phyloP scores from a whole-genome alignment of 2,113 vertebrate species.

The Spea bombifrons region DNA sequence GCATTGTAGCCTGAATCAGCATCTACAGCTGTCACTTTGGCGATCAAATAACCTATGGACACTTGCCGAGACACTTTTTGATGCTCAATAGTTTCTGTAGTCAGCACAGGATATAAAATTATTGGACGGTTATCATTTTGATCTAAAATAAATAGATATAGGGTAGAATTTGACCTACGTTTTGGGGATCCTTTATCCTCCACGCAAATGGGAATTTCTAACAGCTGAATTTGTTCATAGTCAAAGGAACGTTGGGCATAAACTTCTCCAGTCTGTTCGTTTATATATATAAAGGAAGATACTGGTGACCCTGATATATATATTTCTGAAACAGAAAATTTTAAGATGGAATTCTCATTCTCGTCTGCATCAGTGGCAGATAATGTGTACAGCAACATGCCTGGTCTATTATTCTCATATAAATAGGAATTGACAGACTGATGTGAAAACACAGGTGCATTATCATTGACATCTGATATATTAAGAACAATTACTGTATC shows the following conservation, averaged over 20 bases:
- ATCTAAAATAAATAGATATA: constrained; percentile 51
- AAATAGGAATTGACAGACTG: constrained; percentile 70
- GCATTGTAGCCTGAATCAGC: constrained; percentile 68
- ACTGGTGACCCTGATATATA: constrained; percentile 63
- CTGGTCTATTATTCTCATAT: constrained; percentile 72
- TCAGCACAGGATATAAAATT: constrained; percentile 34
- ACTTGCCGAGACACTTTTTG: constrained; percentile 61
- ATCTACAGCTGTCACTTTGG: constrained; percentile 67
- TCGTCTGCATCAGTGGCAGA: constrained; percentile 72
- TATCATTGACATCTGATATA: constrained; percentile 87
- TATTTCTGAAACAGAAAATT: constrained; percentile 68
- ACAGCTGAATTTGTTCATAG: constrained; percentile 61
- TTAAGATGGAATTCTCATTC: constrained; percentile 68
- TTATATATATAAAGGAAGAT: constrained; percentile 61
- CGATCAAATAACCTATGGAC: constrained; percentile 63
- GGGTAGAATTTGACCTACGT: constrained; percentile 31
- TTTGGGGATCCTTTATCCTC: constrained; percentile 60
- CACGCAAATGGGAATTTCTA: constrained; percentile 55
- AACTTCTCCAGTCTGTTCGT: constrained; percentile 59
- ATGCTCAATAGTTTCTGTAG: constrained; percentile 52
- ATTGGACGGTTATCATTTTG: constrained; percentile 54
- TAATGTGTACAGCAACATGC: constrained; percentile 74
- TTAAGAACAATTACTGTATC: constrained; percentile 68
- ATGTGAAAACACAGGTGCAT: constrained; percentile 69
- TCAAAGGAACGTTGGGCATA: constrained; percentile 61